These are phyloP conservation scores for Meloe dianella DNA, from an alignment of 2,888 invertebrate species.

Conservation along the genomic window DNA sequence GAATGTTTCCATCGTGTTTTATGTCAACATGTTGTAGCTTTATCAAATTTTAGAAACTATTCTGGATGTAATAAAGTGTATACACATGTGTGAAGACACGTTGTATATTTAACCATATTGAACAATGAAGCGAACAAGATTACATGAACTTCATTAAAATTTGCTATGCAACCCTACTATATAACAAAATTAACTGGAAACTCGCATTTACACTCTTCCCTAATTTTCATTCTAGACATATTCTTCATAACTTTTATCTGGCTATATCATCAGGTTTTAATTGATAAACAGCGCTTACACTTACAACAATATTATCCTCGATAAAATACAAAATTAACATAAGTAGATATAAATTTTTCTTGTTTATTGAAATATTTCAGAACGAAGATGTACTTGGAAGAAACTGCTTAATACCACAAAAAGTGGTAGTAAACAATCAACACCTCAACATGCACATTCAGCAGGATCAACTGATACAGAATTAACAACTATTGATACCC, in stretches of 20 bases:
- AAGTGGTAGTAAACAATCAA: slow-evolving; percentile 33
- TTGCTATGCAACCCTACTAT: neutral
- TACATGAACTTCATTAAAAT: slow-evolving; percentile 11
- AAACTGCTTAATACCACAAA: slow-evolving; percentile 66
- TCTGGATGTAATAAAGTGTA: slow-evolving; percentile 7
- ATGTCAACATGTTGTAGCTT: neutral
- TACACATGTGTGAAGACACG: neutral
- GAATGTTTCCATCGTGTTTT: neutral
- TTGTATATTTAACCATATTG: slow-evolving; percentile 4
- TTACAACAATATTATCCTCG: neutral
- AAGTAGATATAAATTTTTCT: too few relatives aligned
- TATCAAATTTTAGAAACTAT: slow-evolving; percentile 17
- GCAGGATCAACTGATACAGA: slow-evolving; percentile 85
- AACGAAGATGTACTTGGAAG: slow-evolving; percentile 81
- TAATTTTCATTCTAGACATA: slow-evolving; percentile 8
- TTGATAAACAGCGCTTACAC: neutral
- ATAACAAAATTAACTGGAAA: slow-evolving; percentile 6
- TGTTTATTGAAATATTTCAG: slow-evolving; percentile 53
- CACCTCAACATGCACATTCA: slow-evolving; percentile 73
- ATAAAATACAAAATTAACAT: slow-evolving; percentile 11
- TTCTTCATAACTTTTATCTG: slow-evolving; percentile 4
- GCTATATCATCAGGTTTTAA: neutral
- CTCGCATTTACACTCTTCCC: neutral
- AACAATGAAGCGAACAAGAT: slow-evolving; percentile 5
- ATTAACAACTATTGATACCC: slow-evolving; percentile 81